phyloP scores from a whole-genome alignment of 92 coral and sea anemone genomes.

The Phymanthus crucifer region DNA sequence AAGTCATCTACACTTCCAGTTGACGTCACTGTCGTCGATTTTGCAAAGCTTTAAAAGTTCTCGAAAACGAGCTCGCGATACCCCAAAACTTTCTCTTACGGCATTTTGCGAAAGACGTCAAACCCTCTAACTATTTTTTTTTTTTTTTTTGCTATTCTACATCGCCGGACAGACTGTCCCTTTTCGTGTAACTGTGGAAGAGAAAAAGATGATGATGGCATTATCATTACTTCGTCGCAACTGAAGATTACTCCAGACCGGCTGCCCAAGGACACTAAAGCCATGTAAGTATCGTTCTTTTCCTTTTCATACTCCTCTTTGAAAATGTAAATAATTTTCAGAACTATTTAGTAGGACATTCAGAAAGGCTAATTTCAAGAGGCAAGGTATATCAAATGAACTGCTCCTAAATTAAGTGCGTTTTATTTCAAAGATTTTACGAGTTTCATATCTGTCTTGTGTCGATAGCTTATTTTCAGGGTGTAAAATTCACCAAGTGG shows the following conservation, averaged over 20 bases:
- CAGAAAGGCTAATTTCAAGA: background rate
- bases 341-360: too few relatives aligned
- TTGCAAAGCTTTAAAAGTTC: too few relatives aligned
- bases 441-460: background rate
- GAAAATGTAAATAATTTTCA: too few relatives aligned
- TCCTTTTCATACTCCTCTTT: background rate
- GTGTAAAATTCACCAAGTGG: conserved; percentile 10
- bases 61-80: too few relatives aligned
- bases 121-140: too few relatives aligned
- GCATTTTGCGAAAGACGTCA: too few relatives aligned
- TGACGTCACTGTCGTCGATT: too few relatives aligned
- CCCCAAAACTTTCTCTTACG: too few relatives aligned
- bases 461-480: conserved; percentile 18
- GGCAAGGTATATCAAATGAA: background rate
- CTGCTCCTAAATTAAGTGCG: background rate
- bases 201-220: background rate
- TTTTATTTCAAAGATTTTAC: background rate
- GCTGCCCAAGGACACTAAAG: conserved; percentile 8
- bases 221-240: background rate
- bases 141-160: background rate
- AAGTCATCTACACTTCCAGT: too few relatives aligned
- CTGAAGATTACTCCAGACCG: conserved; percentile 8
- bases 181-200: conserved; percentile 14
- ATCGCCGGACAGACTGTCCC: conserved; percentile 18
- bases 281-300: conserved; percentile 4